A percentile compares a stretch with the other conserved stretches of the same genome.
Evolutionary conservation across 2,113 vertebrate genomes (phyloP).

Genomic region (Saguinus imperator): DNA sequence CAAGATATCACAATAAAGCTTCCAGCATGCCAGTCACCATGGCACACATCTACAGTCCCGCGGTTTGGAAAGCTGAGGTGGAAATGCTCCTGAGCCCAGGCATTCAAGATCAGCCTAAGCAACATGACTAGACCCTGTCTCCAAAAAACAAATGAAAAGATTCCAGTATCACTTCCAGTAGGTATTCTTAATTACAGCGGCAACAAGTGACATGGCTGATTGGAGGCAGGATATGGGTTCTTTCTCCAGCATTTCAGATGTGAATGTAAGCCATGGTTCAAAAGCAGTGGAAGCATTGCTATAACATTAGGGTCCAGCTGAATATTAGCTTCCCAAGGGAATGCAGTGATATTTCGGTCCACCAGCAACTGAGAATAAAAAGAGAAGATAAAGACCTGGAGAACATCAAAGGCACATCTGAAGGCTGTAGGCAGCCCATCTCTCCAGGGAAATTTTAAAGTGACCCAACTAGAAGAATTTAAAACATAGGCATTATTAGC

Average conservation of each 20-base stretch:
- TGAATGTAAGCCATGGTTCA: background rate
- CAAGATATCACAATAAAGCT: too few relatives aligned
- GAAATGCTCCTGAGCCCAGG: too few relatives aligned
- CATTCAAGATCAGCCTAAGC: too few relatives aligned
- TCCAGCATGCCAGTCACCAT: too few relatives aligned
- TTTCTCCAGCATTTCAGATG: background rate
- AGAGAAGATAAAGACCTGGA: background rate
- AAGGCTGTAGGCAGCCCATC: background rate
- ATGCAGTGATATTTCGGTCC: slow-evolving; percentile 37
- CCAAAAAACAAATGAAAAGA: background rate
- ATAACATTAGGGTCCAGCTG: slow-evolving; percentile 3
- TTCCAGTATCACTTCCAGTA: background rate
- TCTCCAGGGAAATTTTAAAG: slow-evolving; percentile 56
- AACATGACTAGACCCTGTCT: too few relatives aligned
- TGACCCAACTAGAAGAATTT: slow-evolving; percentile 40
- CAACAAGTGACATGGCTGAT: background rate
- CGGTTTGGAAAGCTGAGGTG: too few relatives aligned
- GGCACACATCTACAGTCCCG: too few relatives aligned
- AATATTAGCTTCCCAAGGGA: slow-evolving; percentile 56
- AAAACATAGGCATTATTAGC: slow-evolving; percentile 16
- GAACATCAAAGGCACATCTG: slow-evolving; percentile 54
- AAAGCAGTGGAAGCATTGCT: background rate
- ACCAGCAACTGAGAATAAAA: background rate
- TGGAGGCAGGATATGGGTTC: background rate
- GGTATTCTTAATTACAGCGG: background rate